Base-by-base conservation (phyloP, 1,140 invertebrate species). In the Musca vetustissima region DNA sequence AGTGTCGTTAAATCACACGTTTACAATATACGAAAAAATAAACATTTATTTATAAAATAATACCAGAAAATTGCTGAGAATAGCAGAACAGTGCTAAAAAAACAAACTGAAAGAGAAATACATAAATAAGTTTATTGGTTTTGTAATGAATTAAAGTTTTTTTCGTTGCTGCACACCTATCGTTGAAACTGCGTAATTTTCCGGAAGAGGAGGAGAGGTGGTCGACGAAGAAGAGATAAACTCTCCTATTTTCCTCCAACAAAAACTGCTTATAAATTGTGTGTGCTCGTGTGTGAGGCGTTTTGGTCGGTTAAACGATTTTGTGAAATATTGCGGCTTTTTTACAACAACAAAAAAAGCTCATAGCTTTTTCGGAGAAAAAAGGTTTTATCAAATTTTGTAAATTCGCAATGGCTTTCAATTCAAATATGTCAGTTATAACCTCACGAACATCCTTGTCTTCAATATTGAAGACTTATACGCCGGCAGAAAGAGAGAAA, bases 391-490 rank as follows among this genome's bases (percentile, higher is more conserved):
- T 36, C 19, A 61, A 32, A 28, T 32, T n/a, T n/a, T 67, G 14
- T 17, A 22, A 24, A 66, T 21, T 52, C 15, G 22, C n/a, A 19
- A 53, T 55, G 43, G 64, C 43, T 25, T 14, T 69, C 2, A 47
- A 50, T 28, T 57, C 49, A n/a, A 22, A 57, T 14, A 65, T 81
- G 79, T 79, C 79, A 13, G 64, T 74, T n/a, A 76, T 73, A 71
- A 75, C 79, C 8, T 73, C 70, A 22, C 78, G 75, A 67, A 75
- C 79, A n/a, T 70, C 70, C 25, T 50, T 72, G 21, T 71, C 76
- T 36, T 81, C 79, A 24, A 80, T 81, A 48, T 70, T 81, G 47
- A 81, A 81, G 50, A 13, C 73, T 0, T 80, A 75, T 66, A 66
- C 73, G 3, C 66, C 59, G 57, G 67, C 71, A 0, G 76, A 81